Evolutionary conservation across 1,140 invertebrate species (phyloP), one percentile per base, ranked within the genome.

Genomic region (Calliphora vicina): DNA sequence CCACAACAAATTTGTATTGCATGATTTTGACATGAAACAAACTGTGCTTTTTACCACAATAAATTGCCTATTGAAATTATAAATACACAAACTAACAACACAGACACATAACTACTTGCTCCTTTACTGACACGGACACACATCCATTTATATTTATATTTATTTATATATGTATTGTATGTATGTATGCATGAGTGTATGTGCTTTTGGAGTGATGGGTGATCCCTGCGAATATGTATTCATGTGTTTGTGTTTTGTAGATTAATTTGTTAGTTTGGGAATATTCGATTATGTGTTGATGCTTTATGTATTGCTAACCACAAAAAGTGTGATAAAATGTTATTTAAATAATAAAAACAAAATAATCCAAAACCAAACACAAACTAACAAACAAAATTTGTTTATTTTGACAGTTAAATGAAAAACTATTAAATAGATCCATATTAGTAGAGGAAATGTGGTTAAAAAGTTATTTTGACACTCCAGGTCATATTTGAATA

Each of bases 41-140:
- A 67, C 61, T 67, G 61, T 67, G 61, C 61, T 67, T 67, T 67
- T 67, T 67, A 67, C 61, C 61, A 67, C 61, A 67, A 67, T 67
- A 67, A 67, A 67, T 67, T 67, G 61, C 61, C 61, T 23, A 67
- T 67, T 67, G 61, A 67, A 67, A 67, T 67, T 67, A 67, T 67
- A 67, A 67, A 67, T 67, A 67, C 61, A 23, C 61, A 67, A 17
- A 50, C 17, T 35, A 35, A 35, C 50, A 57, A 57, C n/a, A 17
- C 50, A 57, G 15, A 57, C 6, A 57, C 45, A 13, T n/a, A 57
- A 57, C 13, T 6, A 57, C 50, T 2, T n/a, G n/a, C 15, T n/a
- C 50, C 50, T n/a, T 57, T n/a, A 57, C 35, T 35, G 35, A 35
- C 6, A 35, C 5, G 10, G 35, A 35, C 10, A 35, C 10, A 29